Evolutionary conservation across 37 sponge, comb jelly and placozoan species (phyloP).

Genomic region (Haliclona indistincta): DNA sequence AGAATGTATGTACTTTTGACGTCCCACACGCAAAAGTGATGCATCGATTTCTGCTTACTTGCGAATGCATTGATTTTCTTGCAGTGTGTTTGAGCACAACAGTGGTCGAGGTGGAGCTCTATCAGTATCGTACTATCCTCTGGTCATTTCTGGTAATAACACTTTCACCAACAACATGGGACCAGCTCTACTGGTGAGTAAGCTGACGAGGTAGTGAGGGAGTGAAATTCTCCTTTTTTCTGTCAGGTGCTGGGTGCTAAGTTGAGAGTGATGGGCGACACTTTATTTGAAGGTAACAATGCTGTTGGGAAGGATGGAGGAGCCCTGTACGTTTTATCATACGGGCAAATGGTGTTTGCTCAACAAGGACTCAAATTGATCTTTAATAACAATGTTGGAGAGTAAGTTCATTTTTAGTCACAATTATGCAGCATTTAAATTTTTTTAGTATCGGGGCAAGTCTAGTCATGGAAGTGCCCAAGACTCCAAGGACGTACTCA

Average conservation of each 20-base stretch:
- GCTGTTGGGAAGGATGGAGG: constrained; percentile 18
- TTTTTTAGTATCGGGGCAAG: constrained; percentile 57
- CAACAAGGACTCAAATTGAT: neutral
- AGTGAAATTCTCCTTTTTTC: neutral
- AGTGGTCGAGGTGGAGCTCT: neutral
- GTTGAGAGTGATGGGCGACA: constrained; percentile 11
- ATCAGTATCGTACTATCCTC: neutral
- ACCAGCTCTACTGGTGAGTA: constrained; percentile 14
- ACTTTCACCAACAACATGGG: constrained; percentile 1
- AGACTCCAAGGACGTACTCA: constrained; percentile 8
- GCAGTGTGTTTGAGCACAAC: constrained; percentile 10
- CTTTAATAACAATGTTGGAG: neutral
- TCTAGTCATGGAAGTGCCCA: constrained; percentile 28
- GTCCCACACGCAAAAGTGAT: too few species aligned
- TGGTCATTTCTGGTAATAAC: constrained; percentile 1
- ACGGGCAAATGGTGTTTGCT: constrained; percentile 29
- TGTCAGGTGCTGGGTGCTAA: constrained; percentile 32
- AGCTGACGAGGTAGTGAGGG: neutral
- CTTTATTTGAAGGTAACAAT: constrained; percentile 14
- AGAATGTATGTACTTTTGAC: too few species aligned
- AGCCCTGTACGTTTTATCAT: constrained; percentile 23
- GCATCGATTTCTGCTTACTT: too few species aligned
- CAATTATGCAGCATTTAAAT: neutral
- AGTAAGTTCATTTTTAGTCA: neutral
- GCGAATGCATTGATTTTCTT: neutral